Base-by-base conservation (phyloP, 53 echinoderm and acorn worm genomes). In the Arbacia lixula region DNA sequence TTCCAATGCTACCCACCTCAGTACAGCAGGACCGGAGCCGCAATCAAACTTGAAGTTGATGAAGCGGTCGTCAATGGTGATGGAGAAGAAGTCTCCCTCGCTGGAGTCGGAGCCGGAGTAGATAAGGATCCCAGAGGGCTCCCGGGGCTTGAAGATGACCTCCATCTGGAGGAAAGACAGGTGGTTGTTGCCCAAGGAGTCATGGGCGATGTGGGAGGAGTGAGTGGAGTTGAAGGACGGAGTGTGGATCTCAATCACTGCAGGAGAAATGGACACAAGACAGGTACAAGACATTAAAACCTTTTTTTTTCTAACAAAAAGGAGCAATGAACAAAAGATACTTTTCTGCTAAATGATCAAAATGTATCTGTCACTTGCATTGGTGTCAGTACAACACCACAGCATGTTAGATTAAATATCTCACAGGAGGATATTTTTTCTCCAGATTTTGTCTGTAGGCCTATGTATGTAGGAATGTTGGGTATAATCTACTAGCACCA, bases 111-210 rank as follows among this genome's bases (percentile, higher is more conserved):
- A 86, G 1, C 94, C 98, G 37, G 91, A 90, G 85, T 98, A 98
- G 69, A 94, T 71, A 36, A 98, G 85, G 53, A 98, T 88, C 1
- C 98, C 98, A 17, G 89, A 88, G n/a, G 88, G 87, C 32, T 87
- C 60, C n/a, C 88, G 56, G 34, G 98, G 98, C 49, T 90, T 85
- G 88, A 98, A 94, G 43, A 98, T 80, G 40, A 98, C 83, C 43
- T 94, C 94, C 26, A 98, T 87, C 73, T 98, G 94, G 16, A 98
- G 84, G 83, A 94, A 98, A 58, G 98, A 92, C 83, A 98, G 82
- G 73, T 98, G 93, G 33, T 90, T 86, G 35, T 92, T 98, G 57
- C 88, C 86, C 9, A 98, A 92, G 67, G 92, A 66, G 37, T 88
- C 87, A 68, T 92, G 92, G 63, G 92, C 92, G 42, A 98, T 84